These are phyloP conservation scores for Ephydatia muelleri DNA, from an alignment of 37 sponge, comb jelly and placozoan species.

Conservation along the genomic window DNA sequence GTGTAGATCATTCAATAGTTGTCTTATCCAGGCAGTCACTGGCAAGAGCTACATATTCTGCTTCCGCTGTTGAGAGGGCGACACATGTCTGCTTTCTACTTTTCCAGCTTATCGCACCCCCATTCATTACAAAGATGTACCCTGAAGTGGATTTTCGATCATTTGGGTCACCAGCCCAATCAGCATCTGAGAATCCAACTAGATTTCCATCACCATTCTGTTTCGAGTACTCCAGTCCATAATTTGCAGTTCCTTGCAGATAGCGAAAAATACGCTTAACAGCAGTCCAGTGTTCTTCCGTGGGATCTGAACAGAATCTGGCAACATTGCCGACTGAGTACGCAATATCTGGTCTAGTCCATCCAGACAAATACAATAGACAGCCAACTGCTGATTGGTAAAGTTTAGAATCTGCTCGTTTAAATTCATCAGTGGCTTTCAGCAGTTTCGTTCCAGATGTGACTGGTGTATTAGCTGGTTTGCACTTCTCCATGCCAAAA, in stretches of 20 bases:
- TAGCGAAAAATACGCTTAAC: conserved; percentile 47
- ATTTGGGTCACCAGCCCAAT: conserved; percentile 46
- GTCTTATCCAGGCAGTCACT: conserved; percentile 53
- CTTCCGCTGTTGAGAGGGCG: conserved; percentile 50
- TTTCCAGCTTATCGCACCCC: conserved; percentile 35
- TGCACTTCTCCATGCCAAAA: conserved; percentile 47
- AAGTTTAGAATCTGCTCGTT: conserved; percentile 13
- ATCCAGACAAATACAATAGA: conserved; percentile 44
- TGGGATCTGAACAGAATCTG: conserved; percentile 44
- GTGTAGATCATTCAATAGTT: no score
- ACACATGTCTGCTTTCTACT: conserved; percentile 40
- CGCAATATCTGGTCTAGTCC: conserved; percentile 56
- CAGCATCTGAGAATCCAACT: conserved; percentile 62
- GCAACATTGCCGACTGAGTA: conserved; percentile 46
- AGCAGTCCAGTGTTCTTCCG: conserved; percentile 43
- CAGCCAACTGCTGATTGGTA: conserved; percentile 47
- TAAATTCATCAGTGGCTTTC: conserved; percentile 21
- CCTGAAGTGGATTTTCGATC: conserved; percentile 44
- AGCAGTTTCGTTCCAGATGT: conserved; percentile 14
- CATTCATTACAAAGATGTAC: conserved; percentile 41
- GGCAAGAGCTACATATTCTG: conserved; percentile 54
- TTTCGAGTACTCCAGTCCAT: conserved; percentile 24
- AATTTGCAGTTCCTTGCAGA: conserved; percentile 40
- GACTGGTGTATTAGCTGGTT: conserved; percentile 35
- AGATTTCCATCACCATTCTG: conserved; percentile 6